Base-by-base conservation (phyloP, 1,140 invertebrate genomes). In the Heliconius nattereri region DNA sequence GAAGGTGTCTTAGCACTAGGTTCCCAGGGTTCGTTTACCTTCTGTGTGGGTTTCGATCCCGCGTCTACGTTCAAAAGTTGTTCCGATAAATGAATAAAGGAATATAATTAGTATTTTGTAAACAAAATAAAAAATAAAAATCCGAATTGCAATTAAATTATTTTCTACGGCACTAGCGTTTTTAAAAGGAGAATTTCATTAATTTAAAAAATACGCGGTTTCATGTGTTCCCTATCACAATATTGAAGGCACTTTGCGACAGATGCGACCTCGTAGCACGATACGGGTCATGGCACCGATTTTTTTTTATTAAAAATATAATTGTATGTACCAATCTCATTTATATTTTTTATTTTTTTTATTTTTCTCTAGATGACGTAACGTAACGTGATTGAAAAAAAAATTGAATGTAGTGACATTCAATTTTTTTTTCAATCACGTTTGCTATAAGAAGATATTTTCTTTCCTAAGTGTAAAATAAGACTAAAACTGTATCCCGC, bases 181-280 rank as follows among this genome's bases (percentile, higher is more conserved):
- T 66, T 66, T 66, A 29, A 66, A 66, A 66, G 26, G 1, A 26
- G n/a, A 13, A 16, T 26, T 66, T 66, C 11, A 66, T 26, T 66
- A 66, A 66, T 66, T 26, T 66, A 66, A 66, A n/a, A 66, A 66
- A 66, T 66, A 66, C 23, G 60, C 60, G 60, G 60, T 23, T 66
- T 66, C 60, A 66, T 66, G 23, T 66, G 60, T 66, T 66, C n/a
- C 23, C 60, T 26, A 66, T 66, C 26, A 66, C 60, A 66, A 66
- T 66, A 66, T 66, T 66, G 60, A 66, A n/a, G 60, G 60, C 23
- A 66, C 60, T 66, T 66, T 66, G 60, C 60, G 60, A 66, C 26
- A 66, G 60, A 66, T 66, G 60, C 60, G 60, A 26, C 23, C 54
- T 57, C 60, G 60, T 9, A 26, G 23, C 60, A 13, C 23, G n/a